Evolutionary conservation across 2,797 vertebrate species (phyloP).

Genomic region (Botia almorhae): DNA sequence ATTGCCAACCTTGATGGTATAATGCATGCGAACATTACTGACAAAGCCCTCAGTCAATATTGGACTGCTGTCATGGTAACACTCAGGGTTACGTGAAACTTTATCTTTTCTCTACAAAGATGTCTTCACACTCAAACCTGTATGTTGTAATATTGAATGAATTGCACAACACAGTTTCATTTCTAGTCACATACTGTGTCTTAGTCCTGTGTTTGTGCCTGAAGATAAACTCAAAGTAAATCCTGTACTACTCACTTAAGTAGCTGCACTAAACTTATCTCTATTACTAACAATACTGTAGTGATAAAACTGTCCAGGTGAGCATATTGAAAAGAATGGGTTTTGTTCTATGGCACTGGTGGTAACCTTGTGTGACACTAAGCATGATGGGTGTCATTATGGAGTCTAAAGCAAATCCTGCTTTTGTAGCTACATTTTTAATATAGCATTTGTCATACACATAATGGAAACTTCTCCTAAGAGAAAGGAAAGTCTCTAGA

Average conservation of each 20-base stretch:
- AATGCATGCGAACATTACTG: background rate
- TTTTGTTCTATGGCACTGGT: slow-evolving; percentile 8
- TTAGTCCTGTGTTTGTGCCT: background rate
- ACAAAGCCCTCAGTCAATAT: background rate
- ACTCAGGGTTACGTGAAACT: background rate
- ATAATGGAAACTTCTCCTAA: slow-evolving; percentile 32
- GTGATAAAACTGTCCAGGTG: background rate
- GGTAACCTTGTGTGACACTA: slow-evolving; percentile 4
- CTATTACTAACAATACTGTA: background rate
- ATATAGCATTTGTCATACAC: slow-evolving; percentile 22
- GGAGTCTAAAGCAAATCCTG: background rate
- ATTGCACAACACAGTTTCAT: background rate
- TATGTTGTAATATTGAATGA: background rate
- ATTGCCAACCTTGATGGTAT: background rate
- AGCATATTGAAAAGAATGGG: slow-evolving; percentile 3
- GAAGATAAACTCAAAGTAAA: background rate
- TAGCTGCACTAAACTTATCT: background rate
- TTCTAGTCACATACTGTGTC: background rate
- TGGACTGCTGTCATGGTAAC: slow-evolving; percentile 17
- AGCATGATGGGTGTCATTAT: slow-evolving; percentile 37
- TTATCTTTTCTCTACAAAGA: slow-evolving; percentile 8
- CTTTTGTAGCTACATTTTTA: background rate
- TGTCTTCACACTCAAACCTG: background rate
- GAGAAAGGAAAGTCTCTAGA: slow-evolving; percentile 38
- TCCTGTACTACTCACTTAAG: background rate